Percentiles rank a stretch among this genome's conserved stretches.
Conservation (phyloP, 2,797 vertebrate species). For the Chromobotia macracanthus region DNA sequence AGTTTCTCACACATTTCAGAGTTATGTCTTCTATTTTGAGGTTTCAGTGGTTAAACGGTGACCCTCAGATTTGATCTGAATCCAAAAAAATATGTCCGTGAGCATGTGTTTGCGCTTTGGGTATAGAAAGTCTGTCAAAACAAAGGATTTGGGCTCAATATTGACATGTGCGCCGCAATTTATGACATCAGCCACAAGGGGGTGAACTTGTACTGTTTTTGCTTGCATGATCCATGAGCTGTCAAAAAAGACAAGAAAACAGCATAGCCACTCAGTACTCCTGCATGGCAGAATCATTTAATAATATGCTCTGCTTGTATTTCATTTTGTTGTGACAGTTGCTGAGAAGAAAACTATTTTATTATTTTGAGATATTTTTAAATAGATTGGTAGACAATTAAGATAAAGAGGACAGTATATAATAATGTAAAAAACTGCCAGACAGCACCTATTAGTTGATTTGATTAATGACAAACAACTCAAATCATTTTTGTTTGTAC, state of each 20-base stretch:
- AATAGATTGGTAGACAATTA: not conserved
- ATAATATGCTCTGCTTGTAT: constrained; percentile 8
- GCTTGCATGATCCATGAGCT: not conserved
- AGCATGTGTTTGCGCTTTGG: constrained; percentile 14
- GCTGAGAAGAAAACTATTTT: not conserved
- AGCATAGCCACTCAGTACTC: not conserved
- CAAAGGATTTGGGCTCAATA: not conserved
- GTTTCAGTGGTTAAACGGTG: not conserved
- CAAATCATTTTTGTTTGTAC: not conserved
- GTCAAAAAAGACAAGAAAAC: too few species aligned
- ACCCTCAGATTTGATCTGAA: not conserved
- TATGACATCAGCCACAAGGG: not conserved
- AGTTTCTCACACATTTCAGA: constrained; percentile 8
- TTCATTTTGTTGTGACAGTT: constrained; percentile 5
- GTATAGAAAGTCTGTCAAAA: not conserved
- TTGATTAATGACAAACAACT: not conserved
- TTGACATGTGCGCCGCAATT: not conserved
- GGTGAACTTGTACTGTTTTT: not conserved
- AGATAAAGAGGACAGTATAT: not conserved
- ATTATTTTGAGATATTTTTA: not conserved
- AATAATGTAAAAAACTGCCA: not conserved
- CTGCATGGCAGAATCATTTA: not conserved
- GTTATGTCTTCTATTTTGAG: not conserved
- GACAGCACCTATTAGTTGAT: not conserved
- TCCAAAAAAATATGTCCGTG: not conserved